Evolutionary conservation across 2,113 vertebrate species (phyloP).

Genomic region (Paramormyrops kingsleyae): DNA sequence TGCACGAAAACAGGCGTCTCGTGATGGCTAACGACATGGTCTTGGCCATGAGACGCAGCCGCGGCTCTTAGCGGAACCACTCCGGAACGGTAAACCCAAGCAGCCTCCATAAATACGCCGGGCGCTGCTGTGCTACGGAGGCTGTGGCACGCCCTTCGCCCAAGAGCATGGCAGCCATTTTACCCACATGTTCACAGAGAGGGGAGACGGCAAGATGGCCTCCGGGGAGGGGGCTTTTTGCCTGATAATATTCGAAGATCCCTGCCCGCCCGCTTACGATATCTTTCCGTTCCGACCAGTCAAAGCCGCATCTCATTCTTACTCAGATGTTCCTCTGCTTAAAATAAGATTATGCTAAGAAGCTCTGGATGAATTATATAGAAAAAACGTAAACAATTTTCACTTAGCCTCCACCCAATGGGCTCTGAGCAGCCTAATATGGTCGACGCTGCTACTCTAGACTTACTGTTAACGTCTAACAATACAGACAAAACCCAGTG

Average conservation of each 20-base stretch:
- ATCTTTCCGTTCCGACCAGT: not conserved
- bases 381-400: constrained; percentile 6
- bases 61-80: not conserved
- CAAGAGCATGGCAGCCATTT: constrained; percentile 35
- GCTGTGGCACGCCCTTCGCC: not conserved
- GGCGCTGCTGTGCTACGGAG: not conserved
- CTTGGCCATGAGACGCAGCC: not conserved
- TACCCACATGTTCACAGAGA: constrained; percentile 15
- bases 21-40: not conserved
- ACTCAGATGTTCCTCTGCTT: constrained; percentile 1
- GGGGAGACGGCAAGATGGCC: constrained; percentile 35
- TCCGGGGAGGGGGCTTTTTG: constrained; percentile 11
- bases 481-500: not conserved
- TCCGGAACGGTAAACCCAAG: not conserved
- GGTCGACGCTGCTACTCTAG: not conserved
- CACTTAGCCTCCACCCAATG: not conserved
- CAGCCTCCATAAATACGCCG: not conserved
- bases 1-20: not conserved
- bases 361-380: constrained; percentile 19
- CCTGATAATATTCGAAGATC: not conserved
- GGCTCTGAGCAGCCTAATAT: not conserved
- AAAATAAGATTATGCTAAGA: not conserved
- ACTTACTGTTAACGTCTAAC: too few relatives aligned
- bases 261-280: not conserved
- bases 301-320: not conserved